A percentile compares a stretch with the other conserved stretches of the same genome.
Evolutionary conservation across 2,888 invertebrate species (phyloP).

Genomic region (Lysandra bellargus): DNA sequence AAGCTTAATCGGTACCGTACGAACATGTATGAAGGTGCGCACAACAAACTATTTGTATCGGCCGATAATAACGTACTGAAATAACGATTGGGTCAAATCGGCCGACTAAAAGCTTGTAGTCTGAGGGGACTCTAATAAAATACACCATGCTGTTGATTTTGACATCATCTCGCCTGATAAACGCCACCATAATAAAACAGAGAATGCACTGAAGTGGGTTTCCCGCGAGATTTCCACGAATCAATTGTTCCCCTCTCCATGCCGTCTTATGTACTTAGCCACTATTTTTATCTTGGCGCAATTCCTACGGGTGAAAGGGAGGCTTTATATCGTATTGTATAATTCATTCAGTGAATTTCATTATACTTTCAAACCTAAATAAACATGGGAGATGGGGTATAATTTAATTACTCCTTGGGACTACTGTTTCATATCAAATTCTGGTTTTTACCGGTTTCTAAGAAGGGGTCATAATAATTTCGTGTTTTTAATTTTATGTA

Average conservation of each 20-base stretch:
- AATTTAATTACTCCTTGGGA: no score
- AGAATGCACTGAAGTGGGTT: neutral
- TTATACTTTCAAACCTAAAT: neutral
- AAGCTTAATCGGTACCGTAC: no score
- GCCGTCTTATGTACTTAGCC: neutral
- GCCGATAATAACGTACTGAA: no score
- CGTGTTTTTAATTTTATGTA: no score
- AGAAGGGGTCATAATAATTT: no score
- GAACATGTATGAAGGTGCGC: no score
- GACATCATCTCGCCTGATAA: neutral
- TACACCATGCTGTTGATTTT: neutral
- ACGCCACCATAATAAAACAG: neutral
- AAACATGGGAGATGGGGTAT: neutral
- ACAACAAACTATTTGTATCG: no score
- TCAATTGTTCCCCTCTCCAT: neutral
- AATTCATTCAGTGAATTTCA: neutral
- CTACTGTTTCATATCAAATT: no score
- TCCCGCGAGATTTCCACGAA: neutral
- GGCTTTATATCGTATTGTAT: neutral
- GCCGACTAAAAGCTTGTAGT: no score
- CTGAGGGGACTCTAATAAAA: neutral
- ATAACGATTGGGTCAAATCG: no score
- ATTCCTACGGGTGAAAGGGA: neutral
- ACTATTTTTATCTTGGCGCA: neutral
- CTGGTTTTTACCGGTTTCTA: no score